Percentiles rank a stretch among this genome's conserved stretches.
These are phyloP conservation scores for Arctia plantaginis DNA, from an alignment of 2,888 invertebrate species.

Conservation along the genomic window DNA sequence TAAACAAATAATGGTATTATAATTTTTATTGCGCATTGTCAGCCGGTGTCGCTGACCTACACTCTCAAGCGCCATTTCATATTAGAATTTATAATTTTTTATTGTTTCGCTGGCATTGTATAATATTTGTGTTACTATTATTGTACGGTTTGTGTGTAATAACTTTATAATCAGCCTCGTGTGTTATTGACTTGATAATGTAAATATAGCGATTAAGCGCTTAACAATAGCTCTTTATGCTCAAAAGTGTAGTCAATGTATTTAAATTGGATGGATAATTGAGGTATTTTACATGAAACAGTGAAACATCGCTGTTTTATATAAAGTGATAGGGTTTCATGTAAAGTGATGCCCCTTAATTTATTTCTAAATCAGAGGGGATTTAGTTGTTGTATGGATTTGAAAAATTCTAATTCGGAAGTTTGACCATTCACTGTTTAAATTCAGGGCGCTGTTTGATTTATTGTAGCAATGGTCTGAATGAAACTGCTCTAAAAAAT, in stretches of 20 bases:
- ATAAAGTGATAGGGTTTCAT: too few species aligned
- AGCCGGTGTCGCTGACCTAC: conserved; percentile 70
- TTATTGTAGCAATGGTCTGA: too few species aligned
- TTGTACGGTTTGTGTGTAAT: conserved; percentile 28
- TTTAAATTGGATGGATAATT: background rate
- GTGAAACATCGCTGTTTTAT: too few species aligned
- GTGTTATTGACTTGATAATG: conserved; percentile 27
- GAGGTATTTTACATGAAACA: background rate
- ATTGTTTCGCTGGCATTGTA: conserved; percentile 60
- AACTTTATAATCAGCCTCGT: conserved; percentile 34
- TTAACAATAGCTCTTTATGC: conserved; percentile 14
- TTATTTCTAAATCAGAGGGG: background rate
- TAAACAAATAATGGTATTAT: conserved; percentile 83
- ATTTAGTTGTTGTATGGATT: background rate
- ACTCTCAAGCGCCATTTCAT: conserved; percentile 58
- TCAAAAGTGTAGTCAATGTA: background rate
- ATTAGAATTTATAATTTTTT: conserved; percentile 76
- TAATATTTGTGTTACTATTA: conserved; percentile 53
- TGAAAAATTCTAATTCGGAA: too few species aligned
- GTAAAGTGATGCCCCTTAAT: too few species aligned
- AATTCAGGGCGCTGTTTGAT: too few species aligned
- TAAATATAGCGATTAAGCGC: conserved; percentile 7
- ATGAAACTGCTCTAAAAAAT: too few species aligned
- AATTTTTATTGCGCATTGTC: conserved; percentile 80
- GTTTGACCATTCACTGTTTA: too few species aligned